These are phyloP conservation scores for Tridacna gigas DNA, from an alignment of 2,888 invertebrate genomes.

Conservation along the genomic window DNA sequence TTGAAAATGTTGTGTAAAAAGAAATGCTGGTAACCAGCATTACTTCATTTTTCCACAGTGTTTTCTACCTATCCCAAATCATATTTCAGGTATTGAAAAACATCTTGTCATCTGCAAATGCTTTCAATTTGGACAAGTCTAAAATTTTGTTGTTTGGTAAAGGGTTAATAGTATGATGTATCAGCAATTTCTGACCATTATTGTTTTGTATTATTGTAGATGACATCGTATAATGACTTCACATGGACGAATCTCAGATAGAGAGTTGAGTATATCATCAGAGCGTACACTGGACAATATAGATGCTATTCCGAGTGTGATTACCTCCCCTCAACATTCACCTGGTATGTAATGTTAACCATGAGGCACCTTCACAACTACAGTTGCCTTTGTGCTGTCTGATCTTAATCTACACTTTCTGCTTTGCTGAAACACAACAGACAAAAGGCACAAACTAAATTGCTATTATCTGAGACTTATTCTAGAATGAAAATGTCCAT, in stretches of 20 bases:
- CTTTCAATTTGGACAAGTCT: too few species aligned
- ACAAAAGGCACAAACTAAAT: too few species aligned
- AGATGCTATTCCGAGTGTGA: conserved; percentile 63
- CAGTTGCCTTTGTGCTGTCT: not conserved
- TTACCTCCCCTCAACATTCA: conserved; percentile 57
- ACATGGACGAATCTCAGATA: conserved; percentile 22
- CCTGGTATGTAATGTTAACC: conserved; percentile 24
- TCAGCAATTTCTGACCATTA: too few species aligned
- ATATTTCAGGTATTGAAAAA: too few species aligned
- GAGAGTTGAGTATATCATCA: conserved; percentile 70
- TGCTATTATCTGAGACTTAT: too few species aligned
- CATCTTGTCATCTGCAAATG: too few species aligned
- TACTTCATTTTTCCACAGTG: not conserved
- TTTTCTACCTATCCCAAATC: too few species aligned
- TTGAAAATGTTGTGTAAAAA: not conserved
- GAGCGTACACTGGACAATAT: conserved; percentile 72
- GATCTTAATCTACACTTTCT: too few species aligned
- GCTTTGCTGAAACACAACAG: too few species aligned
- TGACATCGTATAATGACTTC: conserved; percentile 20
- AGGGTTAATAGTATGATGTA: too few species aligned
- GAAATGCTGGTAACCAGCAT: not conserved
- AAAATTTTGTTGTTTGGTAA: too few species aligned
- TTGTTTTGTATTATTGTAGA: not conserved
- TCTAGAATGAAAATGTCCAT: too few species aligned
- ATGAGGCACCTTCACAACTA: not conserved